These are phyloP conservation scores for Myotis findleyi DNA, from an alignment of 2,797 vertebrate genomes.

Conservation along the genomic window DNA sequence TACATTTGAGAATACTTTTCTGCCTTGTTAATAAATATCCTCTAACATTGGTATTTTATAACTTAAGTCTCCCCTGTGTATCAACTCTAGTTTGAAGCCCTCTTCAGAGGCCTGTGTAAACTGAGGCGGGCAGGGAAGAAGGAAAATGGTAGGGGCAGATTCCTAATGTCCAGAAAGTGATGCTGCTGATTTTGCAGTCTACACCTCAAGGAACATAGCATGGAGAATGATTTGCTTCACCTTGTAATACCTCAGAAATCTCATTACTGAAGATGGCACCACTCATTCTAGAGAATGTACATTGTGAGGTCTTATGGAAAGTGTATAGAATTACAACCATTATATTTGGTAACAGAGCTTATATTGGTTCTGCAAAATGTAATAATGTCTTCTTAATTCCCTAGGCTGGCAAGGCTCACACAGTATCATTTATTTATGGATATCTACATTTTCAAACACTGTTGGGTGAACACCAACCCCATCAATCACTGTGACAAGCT, in stretches of 20 bases:
- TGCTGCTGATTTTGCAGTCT: conserved; percentile 41
- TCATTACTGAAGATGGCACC: conserved; percentile 62
- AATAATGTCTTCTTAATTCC: conserved; percentile 84
- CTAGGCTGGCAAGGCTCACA: conserved; percentile 62
- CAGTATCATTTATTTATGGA: conserved; percentile 84
- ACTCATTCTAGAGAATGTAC: conserved; percentile 29
- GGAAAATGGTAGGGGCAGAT: neutral
- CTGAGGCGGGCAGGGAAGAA: neutral
- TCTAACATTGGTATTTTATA: neutral
- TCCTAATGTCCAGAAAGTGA: conserved; percentile 28
- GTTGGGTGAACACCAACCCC: conserved; percentile 78
- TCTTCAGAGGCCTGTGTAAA: neutral
- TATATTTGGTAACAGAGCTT: conserved; percentile 71
- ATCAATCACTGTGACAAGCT: conserved; percentile 86
- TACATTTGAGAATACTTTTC: neutral
- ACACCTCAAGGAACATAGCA: neutral
- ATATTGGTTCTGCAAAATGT: conserved; percentile 79
- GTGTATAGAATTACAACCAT: conserved; percentile 57
- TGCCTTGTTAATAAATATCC: neutral
- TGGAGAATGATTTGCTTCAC: neutral
- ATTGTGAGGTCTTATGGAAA: conserved; percentile 34
- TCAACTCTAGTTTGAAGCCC: neutral
- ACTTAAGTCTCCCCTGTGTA: neutral
- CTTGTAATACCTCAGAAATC: conserved; percentile 50
- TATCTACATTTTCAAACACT: conserved; percentile 84